A percentile compares a stretch with the other conserved stretches of the same genome.
Conservation (phyloP, 2,888 invertebrate species). For the Orthonevra nobilis region DNA sequence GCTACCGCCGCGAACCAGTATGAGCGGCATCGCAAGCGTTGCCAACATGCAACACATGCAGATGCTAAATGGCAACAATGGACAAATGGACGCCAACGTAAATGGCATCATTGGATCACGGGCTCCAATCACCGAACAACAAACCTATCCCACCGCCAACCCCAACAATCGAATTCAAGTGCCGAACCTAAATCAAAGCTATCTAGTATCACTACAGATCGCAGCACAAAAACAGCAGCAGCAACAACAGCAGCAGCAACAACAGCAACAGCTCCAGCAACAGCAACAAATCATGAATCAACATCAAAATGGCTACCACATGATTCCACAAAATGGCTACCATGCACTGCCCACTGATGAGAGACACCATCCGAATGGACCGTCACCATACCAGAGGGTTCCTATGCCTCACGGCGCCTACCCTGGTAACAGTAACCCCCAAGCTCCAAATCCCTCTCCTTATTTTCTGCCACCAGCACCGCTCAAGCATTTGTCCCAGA, state of each 20-base stretch:
- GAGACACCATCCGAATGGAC: conserved; percentile 70
- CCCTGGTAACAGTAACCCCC: conserved; percentile 82
- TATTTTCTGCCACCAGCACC: conserved; percentile 78
- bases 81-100: conserved; percentile 63
- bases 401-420: conserved; percentile 83
- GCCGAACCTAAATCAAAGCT: conserved; percentile 72
- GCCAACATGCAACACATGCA: conserved; percentile 77
- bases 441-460: conserved; percentile 72
- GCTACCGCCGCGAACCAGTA: conserved; percentile 75
- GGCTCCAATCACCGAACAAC: conserved; percentile 73
- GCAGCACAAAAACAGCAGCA: conserved; percentile 73
- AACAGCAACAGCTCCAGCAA: conserved; percentile 74
- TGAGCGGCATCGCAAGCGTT: conserved; percentile 78
- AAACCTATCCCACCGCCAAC: conserved; percentile 63
- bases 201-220: conserved; percentile 74
- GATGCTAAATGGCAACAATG: conserved; percentile 72
- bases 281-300: conserved; percentile 67
- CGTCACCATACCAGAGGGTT: conserved; percentile 83
- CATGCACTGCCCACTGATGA: conserved; percentile 64
- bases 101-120: conserved; percentile 56
- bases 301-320: conserved; percentile 57
- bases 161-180: conserved; percentile 58
- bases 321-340: conserved; percentile 63
- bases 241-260: conserved; percentile 73
- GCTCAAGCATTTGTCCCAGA: conserved; percentile 83